Conservation (phyloP, 2,797 vertebrate genomes). For the Ispidina picta region DNA sequence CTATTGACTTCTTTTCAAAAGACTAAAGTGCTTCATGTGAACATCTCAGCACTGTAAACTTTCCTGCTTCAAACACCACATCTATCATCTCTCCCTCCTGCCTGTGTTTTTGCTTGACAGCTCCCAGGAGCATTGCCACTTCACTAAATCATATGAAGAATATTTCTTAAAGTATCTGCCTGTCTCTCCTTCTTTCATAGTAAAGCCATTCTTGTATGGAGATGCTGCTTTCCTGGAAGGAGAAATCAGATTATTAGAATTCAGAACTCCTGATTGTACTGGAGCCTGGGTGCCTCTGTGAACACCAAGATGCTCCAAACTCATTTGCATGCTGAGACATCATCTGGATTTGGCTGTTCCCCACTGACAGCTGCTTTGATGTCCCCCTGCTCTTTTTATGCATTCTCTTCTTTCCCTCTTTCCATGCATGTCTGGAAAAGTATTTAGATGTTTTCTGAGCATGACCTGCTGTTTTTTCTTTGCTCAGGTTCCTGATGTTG, state of each 20-base stretch:
- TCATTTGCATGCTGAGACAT: not conserved
- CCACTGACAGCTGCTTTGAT: not conserved
- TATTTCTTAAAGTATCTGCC: not conserved
- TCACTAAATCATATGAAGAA: not conserved
- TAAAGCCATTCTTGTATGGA: not conserved
- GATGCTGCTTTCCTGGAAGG: not conserved
- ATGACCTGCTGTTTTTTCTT: not conserved
- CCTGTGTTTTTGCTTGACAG: not conserved
- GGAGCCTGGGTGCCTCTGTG: not conserved
- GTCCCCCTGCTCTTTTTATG: not conserved
- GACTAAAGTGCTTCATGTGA: not conserved
- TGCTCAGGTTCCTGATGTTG: not conserved
- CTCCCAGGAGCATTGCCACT: not conserved
- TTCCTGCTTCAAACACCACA: not conserved
- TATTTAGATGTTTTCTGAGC: not conserved
- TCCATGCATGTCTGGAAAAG: not conserved
- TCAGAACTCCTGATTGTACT: not conserved
- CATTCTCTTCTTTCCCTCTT: not conserved
- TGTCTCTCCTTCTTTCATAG: not conserved
- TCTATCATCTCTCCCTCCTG: not conserved
- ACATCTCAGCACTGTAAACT: not conserved
- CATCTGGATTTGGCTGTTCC: not conserved
- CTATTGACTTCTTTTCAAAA: not conserved
- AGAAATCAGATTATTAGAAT: not conserved
- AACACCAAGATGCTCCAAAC: not conserved